Percentiles rank a stretch among this genome's conserved stretches.
Conservation (phyloP, 1,140 invertebrate genomes). For the Zophobas atratus region DNA sequence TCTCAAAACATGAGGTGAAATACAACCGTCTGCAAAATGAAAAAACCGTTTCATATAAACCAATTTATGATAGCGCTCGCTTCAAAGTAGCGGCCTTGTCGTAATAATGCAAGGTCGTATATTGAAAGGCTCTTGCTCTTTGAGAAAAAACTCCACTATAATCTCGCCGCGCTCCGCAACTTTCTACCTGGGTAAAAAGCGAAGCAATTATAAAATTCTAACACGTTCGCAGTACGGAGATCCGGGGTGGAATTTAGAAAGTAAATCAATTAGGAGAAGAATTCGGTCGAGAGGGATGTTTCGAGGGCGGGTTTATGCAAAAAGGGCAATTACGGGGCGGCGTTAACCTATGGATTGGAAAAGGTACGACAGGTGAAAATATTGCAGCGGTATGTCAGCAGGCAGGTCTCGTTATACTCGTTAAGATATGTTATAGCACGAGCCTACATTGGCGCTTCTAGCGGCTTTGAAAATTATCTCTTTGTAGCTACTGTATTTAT, state of each 20-base stretch:
- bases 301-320: neutral
- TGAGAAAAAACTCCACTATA: slow-evolving; percentile 11
- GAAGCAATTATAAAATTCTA: slow-evolving; percentile 17
- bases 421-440: slow-evolving; percentile 4
- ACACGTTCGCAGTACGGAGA: neutral
- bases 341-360: neutral
- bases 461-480: slow-evolving; percentile 18
- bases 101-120: slow-evolving; percentile 55
- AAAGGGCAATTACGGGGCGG: neutral
- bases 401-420: slow-evolving; percentile 1
- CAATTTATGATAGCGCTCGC: slow-evolving; percentile 11
- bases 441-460: slow-evolving; percentile 15
- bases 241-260: neutral
- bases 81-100: slow-evolving; percentile 53
- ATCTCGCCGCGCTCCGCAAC: slow-evolving; percentile 8
- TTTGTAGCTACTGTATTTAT: slow-evolving; percentile 20
- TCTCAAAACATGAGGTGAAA: slow-evolving; percentile 16
- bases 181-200: slow-evolving; percentile 1
- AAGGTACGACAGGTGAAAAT: neutral
- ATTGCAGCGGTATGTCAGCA: neutral
- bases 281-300: neutral
- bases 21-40: slow-evolving; percentile 22
- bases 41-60: slow-evolving; percentile 10
- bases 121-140: slow-evolving; percentile 38
- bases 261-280: neutral